These are phyloP conservation scores for Sandelia bainsii DNA, from an alignment of 2,797 vertebrate genomes.

Conservation along the genomic window DNA sequence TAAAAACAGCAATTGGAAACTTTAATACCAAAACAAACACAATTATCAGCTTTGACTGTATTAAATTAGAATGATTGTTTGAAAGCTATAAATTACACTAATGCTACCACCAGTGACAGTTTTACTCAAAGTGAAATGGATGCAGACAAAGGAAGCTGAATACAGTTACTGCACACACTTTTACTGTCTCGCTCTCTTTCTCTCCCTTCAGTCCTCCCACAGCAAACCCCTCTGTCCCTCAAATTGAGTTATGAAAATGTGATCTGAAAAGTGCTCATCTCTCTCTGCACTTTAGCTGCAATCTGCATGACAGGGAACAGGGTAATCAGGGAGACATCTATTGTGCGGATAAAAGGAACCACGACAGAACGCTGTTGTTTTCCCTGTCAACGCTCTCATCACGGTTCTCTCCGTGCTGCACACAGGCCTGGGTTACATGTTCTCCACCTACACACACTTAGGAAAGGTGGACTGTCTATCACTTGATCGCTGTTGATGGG, in stretches of 20 bases:
- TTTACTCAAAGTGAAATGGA: constrained; percentile 36
- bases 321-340: constrained; percentile 66
- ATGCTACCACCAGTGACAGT: constrained; percentile 15
- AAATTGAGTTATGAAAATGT: constrained; percentile 78
- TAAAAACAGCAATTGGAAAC: neutral
- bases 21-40: constrained; percentile 5
- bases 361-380: constrained; percentile 59
- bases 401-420: constrained; percentile 7
- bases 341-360: constrained; percentile 44
- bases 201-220: neutral
- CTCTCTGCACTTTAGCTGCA: constrained; percentile 50
- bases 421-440: neutral
- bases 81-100: neutral
- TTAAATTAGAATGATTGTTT: neutral
- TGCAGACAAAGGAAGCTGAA: constrained; percentile 59
- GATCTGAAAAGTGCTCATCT: constrained; percentile 58
- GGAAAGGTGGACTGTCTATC: neutral
- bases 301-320: constrained; percentile 35
- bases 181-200: neutral
- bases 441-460: neutral
- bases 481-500: neutral
- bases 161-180: constrained; percentile 37
- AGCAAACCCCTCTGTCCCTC: constrained; percentile 2
- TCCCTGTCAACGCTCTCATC: constrained; percentile 45
- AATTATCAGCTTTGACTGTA: constrained; percentile 1